phyloP scores from a whole-genome alignment of 2,113 vertebrate species.

The Morone chrysops region DNA sequence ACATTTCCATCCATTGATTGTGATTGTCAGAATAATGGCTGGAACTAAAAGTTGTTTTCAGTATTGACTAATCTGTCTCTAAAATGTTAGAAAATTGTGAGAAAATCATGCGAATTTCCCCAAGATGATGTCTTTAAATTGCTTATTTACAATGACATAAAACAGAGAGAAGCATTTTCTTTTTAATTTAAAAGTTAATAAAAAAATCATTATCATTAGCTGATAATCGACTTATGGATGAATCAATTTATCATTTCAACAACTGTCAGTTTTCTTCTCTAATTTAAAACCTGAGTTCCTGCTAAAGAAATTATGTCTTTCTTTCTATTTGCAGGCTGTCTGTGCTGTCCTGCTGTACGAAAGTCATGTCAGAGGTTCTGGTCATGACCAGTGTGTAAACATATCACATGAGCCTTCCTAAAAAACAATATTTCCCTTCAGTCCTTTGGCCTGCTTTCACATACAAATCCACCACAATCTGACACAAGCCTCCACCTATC shows the following conservation, averaged over 20 bases:
- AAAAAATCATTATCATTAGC: too few relatives aligned
- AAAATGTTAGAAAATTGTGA: not conserved
- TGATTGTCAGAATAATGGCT: not conserved
- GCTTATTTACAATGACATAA: not conserved
- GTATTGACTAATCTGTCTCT: not conserved
- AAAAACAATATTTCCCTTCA: constrained; percentile 26
- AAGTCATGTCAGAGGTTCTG: constrained; percentile 1
- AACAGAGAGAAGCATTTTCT: not conserved
- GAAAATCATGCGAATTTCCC: not conserved
- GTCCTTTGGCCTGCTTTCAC: constrained; percentile 30
- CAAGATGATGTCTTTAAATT: not conserved
- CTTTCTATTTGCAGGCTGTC: not conserved
- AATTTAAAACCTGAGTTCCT: not conserved
- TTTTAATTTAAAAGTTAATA: not conserved
- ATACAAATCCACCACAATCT: constrained; percentile 44
- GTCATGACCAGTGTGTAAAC: constrained; percentile 8
- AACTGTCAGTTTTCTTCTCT: not conserved
- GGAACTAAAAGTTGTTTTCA: not conserved
- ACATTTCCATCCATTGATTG: not conserved
- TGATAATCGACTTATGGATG: not conserved
- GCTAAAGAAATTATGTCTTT: not conserved
- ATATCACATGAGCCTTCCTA: constrained; percentile 4
- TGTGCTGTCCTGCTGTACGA: not conserved
- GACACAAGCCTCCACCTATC: constrained; percentile 54
- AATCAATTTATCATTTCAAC: not conserved